Evolutionary conservation across 2,888 invertebrate genomes (phyloP).

Genomic region (Trisateles emortualis): DNA sequence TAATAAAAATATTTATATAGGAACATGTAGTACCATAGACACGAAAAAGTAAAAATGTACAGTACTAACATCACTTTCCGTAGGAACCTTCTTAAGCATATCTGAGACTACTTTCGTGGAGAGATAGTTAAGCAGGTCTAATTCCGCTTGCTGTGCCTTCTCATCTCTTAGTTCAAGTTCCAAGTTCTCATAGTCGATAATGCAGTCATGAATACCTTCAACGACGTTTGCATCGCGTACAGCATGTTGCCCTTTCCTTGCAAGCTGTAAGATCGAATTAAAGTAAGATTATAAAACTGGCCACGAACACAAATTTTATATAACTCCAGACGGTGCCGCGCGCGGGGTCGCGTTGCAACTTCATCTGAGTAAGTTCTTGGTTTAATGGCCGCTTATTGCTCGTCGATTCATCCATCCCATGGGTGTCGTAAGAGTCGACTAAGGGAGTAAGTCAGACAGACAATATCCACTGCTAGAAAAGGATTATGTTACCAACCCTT

Average conservation of each 20-base stretch:
- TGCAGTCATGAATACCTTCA: conserved; percentile 80
- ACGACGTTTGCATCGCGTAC: conserved; percentile 81
- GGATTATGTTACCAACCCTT: too few species aligned
- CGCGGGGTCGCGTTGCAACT: too few species aligned
- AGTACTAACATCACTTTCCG: conserved; percentile 72
- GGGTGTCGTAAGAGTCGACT: too few species aligned
- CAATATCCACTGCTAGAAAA: too few species aligned
- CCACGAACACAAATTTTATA: too few species aligned
- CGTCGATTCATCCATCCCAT: too few species aligned
- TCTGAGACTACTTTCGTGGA: conserved; percentile 75
- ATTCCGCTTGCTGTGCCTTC: conserved; percentile 81
- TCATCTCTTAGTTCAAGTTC: conserved; percentile 82
- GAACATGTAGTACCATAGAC: background rate
- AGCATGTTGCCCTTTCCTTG: conserved; percentile 78
- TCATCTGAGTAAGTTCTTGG: too few species aligned
- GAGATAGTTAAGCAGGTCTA: conserved; percentile 81
- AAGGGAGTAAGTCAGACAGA: too few species aligned
- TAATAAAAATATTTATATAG: too few species aligned
- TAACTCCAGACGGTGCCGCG: too few species aligned
- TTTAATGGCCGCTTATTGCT: too few species aligned
- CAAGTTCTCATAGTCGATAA: conserved; percentile 84
- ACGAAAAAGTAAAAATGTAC: background rate
- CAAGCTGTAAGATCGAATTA: conserved; percentile 58
- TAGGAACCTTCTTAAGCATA: conserved; percentile 71
- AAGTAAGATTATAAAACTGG: too few species aligned